Percentiles rank a stretch among this genome's conserved stretches.
These are phyloP conservation scores for Rhinoraja longicauda DNA, from an alignment of 2,797 vertebrate genomes.

Conservation along the genomic window DNA sequence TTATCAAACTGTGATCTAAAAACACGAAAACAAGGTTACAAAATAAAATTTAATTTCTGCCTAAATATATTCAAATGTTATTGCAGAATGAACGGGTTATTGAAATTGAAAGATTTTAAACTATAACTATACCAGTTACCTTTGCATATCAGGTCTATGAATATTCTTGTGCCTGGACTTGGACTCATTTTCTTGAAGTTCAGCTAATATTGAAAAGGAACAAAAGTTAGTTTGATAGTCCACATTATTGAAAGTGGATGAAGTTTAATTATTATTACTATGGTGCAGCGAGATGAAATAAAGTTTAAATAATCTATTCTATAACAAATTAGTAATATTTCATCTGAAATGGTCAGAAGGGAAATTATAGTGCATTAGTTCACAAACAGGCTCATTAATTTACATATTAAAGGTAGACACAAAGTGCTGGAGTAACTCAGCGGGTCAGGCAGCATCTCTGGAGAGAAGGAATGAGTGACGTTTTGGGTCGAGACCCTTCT, in stretches of 20 bases:
- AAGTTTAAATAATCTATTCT: background rate
- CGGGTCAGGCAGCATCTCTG: too few species aligned
- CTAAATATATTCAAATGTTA: background rate
- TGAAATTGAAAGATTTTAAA: background rate
- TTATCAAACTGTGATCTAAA: constrained; percentile 12
- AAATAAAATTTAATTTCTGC: background rate
- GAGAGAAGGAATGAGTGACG: too few species aligned
- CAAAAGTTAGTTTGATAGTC: background rate
- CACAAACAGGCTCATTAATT: background rate
- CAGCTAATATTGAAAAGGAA: background rate
- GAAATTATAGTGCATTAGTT: background rate
- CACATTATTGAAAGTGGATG: background rate
- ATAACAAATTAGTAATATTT: background rate
- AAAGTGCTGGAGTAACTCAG: too few species aligned
- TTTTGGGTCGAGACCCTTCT: too few species aligned
- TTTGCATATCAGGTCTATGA: constrained; percentile 12
- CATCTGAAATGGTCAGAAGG: background rate
- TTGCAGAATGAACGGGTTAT: background rate
- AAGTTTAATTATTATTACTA: background rate
- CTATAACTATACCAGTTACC: background rate
- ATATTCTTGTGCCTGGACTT: background rate
- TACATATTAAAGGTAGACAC: too few species aligned
- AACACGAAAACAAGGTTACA: constrained; percentile 7
- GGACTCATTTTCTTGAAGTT: background rate
- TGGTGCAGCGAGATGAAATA: background rate